Base-by-base conservation (phyloP, 2,113 vertebrate genomes). In the Xiphias gladius region DNA sequence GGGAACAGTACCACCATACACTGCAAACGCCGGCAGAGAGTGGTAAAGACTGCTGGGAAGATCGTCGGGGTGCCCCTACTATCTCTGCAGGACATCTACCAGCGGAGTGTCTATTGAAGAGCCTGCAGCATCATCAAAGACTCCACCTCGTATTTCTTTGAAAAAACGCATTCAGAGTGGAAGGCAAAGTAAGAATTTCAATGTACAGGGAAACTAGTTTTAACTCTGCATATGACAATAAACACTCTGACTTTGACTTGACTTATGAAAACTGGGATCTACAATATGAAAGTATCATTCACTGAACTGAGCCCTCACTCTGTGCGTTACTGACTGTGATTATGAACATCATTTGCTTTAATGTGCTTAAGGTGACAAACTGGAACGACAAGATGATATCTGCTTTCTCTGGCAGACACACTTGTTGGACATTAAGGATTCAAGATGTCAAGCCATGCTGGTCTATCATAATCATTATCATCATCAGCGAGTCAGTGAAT, bases 401-500 rank as follows among this genome's bases (percentile, higher is more conserved):
- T 46, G 37, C 28, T 35, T 50, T 20, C 8, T 52, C 9, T 20
- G 9, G 35, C 55, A 30, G 48, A 67, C 54, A 30, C 50, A 50
- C 54, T 26, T 19, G 5, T 50, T 24, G 28, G 35, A 57, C 26
- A 66, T 39, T 26, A 55, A 43, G 35, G 8, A 39, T 67, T 74
- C 24, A 59, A 61, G 48, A 64, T 4, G 26, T 79, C 57, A 41
- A 24, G 64, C 50, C 14, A 20, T 7, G 35, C 59, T 26, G 28
- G 50, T 32, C 32, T 30, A 8, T 52, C 43, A 4, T 32, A 22
- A 26, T 64, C 67, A 43, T 64, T 63, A 64, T 57, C 19, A 35
- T 72, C 39, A 66, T 73, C 48, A 26, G 61, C 24, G 59, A 71
- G 22, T 66, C 22, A 20, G 39, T 48, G 68, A 71, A 37, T 28